Conservation (phyloP, 2,888 invertebrate genomes). For the Dynastes tityus region DNA sequence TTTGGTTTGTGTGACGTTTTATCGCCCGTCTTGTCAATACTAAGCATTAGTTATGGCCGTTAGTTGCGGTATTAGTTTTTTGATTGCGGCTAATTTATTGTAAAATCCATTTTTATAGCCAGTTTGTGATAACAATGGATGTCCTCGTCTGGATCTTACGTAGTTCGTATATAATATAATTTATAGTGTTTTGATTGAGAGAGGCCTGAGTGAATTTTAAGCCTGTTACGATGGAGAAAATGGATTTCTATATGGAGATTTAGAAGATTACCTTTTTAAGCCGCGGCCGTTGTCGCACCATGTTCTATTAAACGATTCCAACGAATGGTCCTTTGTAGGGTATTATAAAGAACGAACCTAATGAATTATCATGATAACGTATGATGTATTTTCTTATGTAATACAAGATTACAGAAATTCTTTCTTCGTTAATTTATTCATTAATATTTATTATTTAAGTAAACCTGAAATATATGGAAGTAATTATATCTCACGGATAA, state of each 20-base stretch:
- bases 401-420: neutral
- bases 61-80: slow-evolving; percentile 53
- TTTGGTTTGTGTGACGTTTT: slow-evolving; percentile 57
- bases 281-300: neutral
- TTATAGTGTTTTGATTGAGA: slow-evolving; percentile 45
- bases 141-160: slow-evolving; percentile 32
- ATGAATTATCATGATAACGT: slow-evolving; percentile 7
- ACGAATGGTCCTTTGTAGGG: slow-evolving; percentile 2
- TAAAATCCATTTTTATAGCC: slow-evolving; percentile 43
- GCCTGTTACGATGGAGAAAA: slow-evolving; percentile 42
- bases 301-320: slow-evolving; percentile 2
- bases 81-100: slow-evolving; percentile 51
- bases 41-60: slow-evolving; percentile 58
- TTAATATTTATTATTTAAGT: too few relatives aligned
- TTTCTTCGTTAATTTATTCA: too few relatives aligned
- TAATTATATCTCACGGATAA: too few relatives aligned
- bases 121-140: slow-evolving; percentile 40
- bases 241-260: slow-evolving; percentile 38
- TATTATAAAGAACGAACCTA: slow-evolving; percentile 4
- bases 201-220: slow-evolving; percentile 41
- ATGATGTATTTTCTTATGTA: neutral
- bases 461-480: too few relatives aligned
- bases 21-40: slow-evolving; percentile 56
- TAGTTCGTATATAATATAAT: slow-evolving; percentile 32
- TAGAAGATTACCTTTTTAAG: slow-evolving; percentile 30